phyloP scores from a whole-genome alignment of 37 sponge, comb jelly and placozoan genomes.

The Dysidea cf. avara region DNA sequence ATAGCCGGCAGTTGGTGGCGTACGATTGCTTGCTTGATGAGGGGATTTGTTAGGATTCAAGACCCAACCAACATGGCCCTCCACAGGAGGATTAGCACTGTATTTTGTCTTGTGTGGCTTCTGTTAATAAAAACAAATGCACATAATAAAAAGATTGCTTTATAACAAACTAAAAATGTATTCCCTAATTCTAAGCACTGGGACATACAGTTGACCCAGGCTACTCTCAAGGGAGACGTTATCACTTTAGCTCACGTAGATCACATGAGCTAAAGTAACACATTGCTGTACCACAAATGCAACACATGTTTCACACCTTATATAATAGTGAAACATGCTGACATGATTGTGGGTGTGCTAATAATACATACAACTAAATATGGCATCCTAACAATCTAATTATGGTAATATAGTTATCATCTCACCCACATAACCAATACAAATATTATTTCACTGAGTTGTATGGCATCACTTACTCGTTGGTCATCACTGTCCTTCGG shows the following conservation, averaged over 20 bases:
- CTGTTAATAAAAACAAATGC: conserved; percentile 5
- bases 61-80: conserved; percentile 95
- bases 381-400: not conserved
- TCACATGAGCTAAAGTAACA: conserved; percentile 7
- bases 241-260: not conserved
- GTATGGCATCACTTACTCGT: not conserved
- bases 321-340: conserved; percentile 49
- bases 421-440: not conserved
- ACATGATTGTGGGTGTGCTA: conserved; percentile 35
- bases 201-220: not conserved
- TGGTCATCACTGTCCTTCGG: not conserved
- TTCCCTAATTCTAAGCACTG: conserved; percentile 11
- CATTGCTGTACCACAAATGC: conserved; percentile 64
- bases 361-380: not conserved
- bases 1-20: not conserved
- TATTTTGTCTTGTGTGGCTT: conserved; percentile 94
- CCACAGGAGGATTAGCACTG: conserved; percentile 91
- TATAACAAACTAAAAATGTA: not conserved
- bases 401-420: not conserved
- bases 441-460: too few species aligned
- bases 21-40: not conserved
- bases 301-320: conserved; percentile 53
- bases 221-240: conserved; percentile 36
- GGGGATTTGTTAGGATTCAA: conserved; percentile 40
- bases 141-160: too few species aligned